Percentiles rank a stretch among this genome's conserved stretches.
These are phyloP conservation scores for Cygnus olor DNA, from an alignment of 2,797 vertebrate species.

Conservation along the genomic window DNA sequence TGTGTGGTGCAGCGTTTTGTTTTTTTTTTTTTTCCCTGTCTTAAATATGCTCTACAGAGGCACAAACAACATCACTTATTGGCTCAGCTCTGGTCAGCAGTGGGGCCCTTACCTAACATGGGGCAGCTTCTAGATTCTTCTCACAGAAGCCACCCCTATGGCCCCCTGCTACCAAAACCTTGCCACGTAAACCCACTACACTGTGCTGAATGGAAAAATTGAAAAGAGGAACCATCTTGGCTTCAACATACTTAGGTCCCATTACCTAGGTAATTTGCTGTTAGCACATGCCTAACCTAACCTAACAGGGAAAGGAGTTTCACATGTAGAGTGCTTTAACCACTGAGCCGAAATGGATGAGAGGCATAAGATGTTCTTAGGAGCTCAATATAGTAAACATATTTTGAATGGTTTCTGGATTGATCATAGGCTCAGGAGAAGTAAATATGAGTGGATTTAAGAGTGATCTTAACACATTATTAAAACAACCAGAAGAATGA, in stretches of 20 bases:
- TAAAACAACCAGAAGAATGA: background rate
- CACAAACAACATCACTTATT: too few relatives aligned
- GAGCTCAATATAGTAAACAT: background rate
- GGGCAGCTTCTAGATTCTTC: too few relatives aligned
- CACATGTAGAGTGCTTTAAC: background rate
- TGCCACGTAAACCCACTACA: too few relatives aligned
- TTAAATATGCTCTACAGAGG: too few relatives aligned
- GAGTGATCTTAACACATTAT: background rate
- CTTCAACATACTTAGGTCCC: background rate
- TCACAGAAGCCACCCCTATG: too few relatives aligned
- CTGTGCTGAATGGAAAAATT: background rate
- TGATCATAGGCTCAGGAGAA: background rate
- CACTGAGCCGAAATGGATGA: background rate
- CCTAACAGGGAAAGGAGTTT: background rate
- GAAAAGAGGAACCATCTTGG: background rate
- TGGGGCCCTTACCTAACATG: too few relatives aligned
- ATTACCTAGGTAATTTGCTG: background rate
- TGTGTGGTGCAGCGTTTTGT: too few relatives aligned
- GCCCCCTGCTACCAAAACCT: too few relatives aligned
- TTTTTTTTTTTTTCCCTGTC: too few relatives aligned
- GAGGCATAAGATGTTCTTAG: background rate
- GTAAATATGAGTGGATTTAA: background rate
- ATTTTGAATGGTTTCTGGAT: background rate
- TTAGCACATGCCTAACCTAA: background rate
- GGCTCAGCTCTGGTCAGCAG: too few relatives aligned